Base-by-base conservation (phyloP, 2,113 vertebrate species). In the Misgurnus mizolepis region DNA sequence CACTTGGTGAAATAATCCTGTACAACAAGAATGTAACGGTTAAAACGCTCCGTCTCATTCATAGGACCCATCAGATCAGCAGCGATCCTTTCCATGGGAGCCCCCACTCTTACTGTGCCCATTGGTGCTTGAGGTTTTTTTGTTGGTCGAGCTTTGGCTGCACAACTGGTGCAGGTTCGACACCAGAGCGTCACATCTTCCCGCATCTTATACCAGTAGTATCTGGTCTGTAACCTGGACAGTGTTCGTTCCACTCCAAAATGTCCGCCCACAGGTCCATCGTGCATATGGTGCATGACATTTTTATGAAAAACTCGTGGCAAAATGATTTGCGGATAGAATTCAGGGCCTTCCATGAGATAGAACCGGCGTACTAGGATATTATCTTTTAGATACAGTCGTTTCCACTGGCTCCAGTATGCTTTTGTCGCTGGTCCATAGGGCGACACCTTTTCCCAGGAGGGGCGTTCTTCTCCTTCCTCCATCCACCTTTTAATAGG, bases 1-100 rank as follows among this genome's bases (percentile, higher is more conserved):
- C 64, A 81, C 7, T 86, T 88, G 0, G 73, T 83, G 40, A 87
- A 85, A 40, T 85, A 86, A 7, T 87, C 82, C 11, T 86, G 83
- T 18, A 84, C 78, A 0, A 85, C 40, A 3, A 85, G 41, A 12
- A 79, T 49, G 12, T 83, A 84, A 0, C 7, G 1, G 12, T 84
- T 84, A 3, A 69, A 39, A 0, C 15, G 5, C 3, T 76, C 76
- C 0, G 72, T 83, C 39, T 83, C 45, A 40, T 84, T 85, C 6
- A 85, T 10, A 27, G 73, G 81, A 0, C 62, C 78, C 83, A 88
- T 82, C 3, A 87, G 60, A 39, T 87, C 80, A 67, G 83, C 14
- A 4, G 69, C 27, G 3, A 83, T 56, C 6, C 67, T 43, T 4
- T 86, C 86, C 81, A 82, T 83, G 0, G 78, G 79, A 1, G 49